Conservation (phyloP, 1,140 invertebrate genomes). For the Oreohelix idahoensis region DNA sequence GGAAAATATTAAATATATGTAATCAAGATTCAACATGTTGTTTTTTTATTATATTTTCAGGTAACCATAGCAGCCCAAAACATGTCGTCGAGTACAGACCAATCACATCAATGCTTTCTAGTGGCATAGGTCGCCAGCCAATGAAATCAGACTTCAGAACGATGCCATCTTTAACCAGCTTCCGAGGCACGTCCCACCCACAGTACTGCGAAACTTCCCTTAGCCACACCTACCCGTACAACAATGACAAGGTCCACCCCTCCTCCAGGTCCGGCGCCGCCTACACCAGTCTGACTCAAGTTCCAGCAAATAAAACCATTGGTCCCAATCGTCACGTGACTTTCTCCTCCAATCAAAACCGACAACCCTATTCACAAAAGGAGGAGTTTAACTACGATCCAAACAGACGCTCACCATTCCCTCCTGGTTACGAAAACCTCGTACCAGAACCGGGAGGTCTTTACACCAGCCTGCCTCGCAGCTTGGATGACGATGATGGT, state of each 20-base stretch:
- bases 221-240: conserved; percentile 23
- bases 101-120: conserved; percentile 24
- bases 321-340: conserved; percentile 35
- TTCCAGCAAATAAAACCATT: conserved; percentile 3
- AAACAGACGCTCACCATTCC: conserved; percentile 14
- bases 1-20: no score
- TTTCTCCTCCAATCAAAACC: conserved; percentile 14
- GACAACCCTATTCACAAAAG: not conserved
- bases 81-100: conserved; percentile 34
- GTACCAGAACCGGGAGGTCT: conserved; percentile 29
- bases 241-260: conserved; percentile 20
- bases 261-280: not conserved
- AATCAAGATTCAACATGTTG: no score
- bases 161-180: conserved; percentile 38
- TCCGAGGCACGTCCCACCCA: conserved; percentile 2
- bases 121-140: conserved; percentile 13
- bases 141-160: conserved; percentile 34
- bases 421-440: conserved; percentile 41
- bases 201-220: conserved; percentile 8
- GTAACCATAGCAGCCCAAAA: conserved; percentile 39
- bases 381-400: not conserved
- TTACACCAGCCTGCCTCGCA: conserved; percentile 36
- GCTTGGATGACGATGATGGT: conserved; percentile 42
- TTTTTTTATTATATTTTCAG: conserved; percentile 1
- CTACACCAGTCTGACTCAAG: conserved; percentile 30